Percentiles rank a stretch among this genome's conserved stretches.
These are phyloP conservation scores for Norana najaformis DNA, from an alignment of 2,888 invertebrate species.

Conservation along the genomic window DNA sequence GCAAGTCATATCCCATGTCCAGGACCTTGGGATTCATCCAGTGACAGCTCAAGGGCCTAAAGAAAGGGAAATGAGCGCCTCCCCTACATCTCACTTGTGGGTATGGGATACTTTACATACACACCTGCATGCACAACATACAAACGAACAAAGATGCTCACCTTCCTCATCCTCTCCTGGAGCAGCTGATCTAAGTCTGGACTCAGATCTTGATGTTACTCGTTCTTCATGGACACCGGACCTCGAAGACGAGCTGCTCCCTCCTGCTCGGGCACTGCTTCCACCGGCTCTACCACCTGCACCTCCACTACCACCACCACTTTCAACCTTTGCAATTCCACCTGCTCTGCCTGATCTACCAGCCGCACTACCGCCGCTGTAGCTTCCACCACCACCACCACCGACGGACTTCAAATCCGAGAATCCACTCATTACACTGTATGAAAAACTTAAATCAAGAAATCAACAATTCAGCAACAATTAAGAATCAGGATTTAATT, in stretches of 20 bases:
- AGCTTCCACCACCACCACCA: slow-evolving; percentile 15
- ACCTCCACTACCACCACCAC: not conserved
- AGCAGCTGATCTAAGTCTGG: not conserved
- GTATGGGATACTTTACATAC: too few species aligned
- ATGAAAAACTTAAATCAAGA: not conserved
- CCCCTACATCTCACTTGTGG: too few species aligned
- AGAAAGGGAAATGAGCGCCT: too few species aligned
- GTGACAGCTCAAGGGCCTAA: too few species aligned
- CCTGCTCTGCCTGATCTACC: not conserved
- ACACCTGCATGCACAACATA: too few species aligned
- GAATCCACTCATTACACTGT: not conserved
- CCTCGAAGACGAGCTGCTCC: not conserved
- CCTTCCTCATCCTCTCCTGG: not conserved
- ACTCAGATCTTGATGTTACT: not conserved
- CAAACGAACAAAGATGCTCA: not conserved
- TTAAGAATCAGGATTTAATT: not conserved
- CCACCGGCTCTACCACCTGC: slow-evolving; percentile 2
- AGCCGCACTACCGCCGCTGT: not conserved
- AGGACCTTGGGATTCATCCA: too few species aligned
- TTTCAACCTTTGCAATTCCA: not conserved
- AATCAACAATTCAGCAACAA: not conserved
- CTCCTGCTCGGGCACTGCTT: not conserved
- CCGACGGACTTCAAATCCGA: not conserved
- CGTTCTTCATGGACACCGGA: slow-evolving; percentile 36
- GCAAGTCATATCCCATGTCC: too few species aligned